Evolutionary conservation across 2,888 invertebrate genomes (phyloP), one percentile per base, ranked within the genome.

Genomic region (Tinea semifulvella): DNA sequence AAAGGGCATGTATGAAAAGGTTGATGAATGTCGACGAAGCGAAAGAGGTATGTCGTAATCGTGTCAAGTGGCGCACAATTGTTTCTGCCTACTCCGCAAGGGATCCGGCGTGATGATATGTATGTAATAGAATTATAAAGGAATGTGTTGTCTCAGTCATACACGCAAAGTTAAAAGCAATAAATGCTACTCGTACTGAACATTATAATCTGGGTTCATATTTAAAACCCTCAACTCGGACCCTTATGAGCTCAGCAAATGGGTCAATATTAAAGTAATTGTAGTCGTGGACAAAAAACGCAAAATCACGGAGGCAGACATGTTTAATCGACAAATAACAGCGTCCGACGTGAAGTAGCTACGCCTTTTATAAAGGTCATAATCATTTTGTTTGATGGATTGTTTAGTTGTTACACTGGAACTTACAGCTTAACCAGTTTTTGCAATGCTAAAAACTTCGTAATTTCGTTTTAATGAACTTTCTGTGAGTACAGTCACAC

Each of bases 341-440:
- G 49, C 50, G 47, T 47, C 27, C n/a, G n/a, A n/a, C 25, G 10
- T 17, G 22, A 22, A 17, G 22, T 14, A 11, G 17, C 11, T 22
- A 40, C 40, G 40, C 42, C 17, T 42, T 17, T 42, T 42, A 19
- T 31, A 45, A 28, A 40, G 26, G 40, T 39, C 39, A 28, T 14
- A 20, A 45, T 51, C 45, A 51, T 53, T 51, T 51, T 43, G 17
- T 50, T 48, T 50, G 53, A 54, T 53, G 47, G 51, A 54, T 52
- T 49, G 45, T 42, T 28, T 42, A 17, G 42, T 42, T 27, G 42
- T 3, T 17, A 27, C 42, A 25, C 38, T 38, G 38, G 38, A 19
- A 38, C 17, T 38, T 38, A 38, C 38, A 16, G 38, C 18, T 38
- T 19, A 38, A 38, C 26, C 31, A 31, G 31, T 31, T 31, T 31